Percentiles rank a stretch among this genome's conserved stretches.
Evolutionary conservation across 2,888 invertebrate genomes (phyloP).

Genomic region (Palloptera scutellata): DNA sequence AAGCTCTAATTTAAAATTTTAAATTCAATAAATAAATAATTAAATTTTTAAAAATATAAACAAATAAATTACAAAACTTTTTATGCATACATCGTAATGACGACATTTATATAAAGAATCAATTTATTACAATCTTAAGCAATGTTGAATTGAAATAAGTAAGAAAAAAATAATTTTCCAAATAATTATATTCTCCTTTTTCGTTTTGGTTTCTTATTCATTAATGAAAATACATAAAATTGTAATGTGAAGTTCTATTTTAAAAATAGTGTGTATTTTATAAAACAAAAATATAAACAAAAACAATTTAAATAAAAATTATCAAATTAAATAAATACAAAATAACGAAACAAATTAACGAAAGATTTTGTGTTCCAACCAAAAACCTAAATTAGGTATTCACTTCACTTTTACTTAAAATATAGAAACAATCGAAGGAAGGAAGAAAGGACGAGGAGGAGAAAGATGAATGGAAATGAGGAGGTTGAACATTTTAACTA

Average conservation of each 20-base stretch:
- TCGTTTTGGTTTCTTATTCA: background rate
- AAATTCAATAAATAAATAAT: background rate
- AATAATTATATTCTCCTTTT: too few species aligned
- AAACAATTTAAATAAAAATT: slow-evolving; percentile 23
- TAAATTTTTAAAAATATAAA: slow-evolving; percentile 9
- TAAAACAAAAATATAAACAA: slow-evolving; percentile 23
- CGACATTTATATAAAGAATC: too few species aligned
- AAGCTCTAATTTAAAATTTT: slow-evolving; percentile 6
- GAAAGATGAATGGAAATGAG: background rate
- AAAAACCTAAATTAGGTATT: slow-evolving; percentile 10
- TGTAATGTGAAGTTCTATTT: slow-evolving; percentile 34
- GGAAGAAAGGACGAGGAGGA: background rate
- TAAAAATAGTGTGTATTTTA: slow-evolving; percentile 30
- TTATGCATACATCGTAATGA: slow-evolving; percentile 11
- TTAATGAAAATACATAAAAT: slow-evolving; percentile 22
- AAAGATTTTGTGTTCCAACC: slow-evolving; percentile 16
- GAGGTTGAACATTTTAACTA: background rate
- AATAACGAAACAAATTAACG: slow-evolving; percentile 15
- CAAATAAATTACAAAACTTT: background rate
- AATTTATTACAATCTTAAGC: slow-evolving; percentile 6
- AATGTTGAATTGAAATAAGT: background rate
- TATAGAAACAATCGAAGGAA: background rate
- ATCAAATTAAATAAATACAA: slow-evolving; percentile 20
- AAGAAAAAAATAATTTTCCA: too few species aligned
- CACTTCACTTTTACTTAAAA: too few species aligned